Evolutionary conservation across 2,797 vertebrate species (phyloP).

Genomic region (Gymnoscopelus braueri): DNA sequence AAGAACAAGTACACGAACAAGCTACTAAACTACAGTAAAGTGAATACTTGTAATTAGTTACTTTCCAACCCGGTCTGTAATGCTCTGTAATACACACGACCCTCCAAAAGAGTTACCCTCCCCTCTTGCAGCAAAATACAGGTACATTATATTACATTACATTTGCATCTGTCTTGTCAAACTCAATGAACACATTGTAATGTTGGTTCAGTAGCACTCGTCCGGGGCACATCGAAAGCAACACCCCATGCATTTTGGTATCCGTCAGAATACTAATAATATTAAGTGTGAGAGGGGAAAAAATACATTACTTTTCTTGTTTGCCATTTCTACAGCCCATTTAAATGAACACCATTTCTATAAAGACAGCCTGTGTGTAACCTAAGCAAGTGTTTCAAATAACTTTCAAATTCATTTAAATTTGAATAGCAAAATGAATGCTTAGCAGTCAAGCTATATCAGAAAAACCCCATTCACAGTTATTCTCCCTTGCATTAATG

Average conservation of each 20-base stretch:
- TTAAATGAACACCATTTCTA: slow-evolving; percentile 33
- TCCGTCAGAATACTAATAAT: slow-evolving; percentile 63
- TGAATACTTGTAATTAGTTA: too few species aligned
- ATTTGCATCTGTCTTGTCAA: slow-evolving; percentile 79
- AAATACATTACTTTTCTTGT: slow-evolving; percentile 34
- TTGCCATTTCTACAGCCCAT: slow-evolving; percentile 35
- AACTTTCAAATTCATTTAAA: slow-evolving; percentile 42
- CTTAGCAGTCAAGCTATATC: slow-evolving; percentile 19
- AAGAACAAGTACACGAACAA: too few species aligned
- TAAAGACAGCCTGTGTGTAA: slow-evolving; percentile 34
- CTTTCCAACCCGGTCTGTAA: too few species aligned
- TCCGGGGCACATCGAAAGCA: slow-evolving; percentile 71
- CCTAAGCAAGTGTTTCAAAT: slow-evolving; percentile 37
- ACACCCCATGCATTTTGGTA: slow-evolving; percentile 71
- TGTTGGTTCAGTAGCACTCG: slow-evolving; percentile 74
- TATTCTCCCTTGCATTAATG: slow-evolving; percentile 7
- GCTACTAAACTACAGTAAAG: too few species aligned
- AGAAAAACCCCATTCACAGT: slow-evolving; percentile 22
- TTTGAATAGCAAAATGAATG: slow-evolving; percentile 20
- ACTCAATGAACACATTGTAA: slow-evolving; percentile 67
- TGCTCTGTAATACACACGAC: slow-evolving; percentile 41
- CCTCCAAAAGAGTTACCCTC: slow-evolving; percentile 48
- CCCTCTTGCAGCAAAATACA: slow-evolving; percentile 80
- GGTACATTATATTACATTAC: slow-evolving; percentile 79
- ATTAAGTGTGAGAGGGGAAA: slow-evolving; percentile 51